Conservation (phyloP, 2,113 vertebrate genomes). For the Galbula dea region DNA sequence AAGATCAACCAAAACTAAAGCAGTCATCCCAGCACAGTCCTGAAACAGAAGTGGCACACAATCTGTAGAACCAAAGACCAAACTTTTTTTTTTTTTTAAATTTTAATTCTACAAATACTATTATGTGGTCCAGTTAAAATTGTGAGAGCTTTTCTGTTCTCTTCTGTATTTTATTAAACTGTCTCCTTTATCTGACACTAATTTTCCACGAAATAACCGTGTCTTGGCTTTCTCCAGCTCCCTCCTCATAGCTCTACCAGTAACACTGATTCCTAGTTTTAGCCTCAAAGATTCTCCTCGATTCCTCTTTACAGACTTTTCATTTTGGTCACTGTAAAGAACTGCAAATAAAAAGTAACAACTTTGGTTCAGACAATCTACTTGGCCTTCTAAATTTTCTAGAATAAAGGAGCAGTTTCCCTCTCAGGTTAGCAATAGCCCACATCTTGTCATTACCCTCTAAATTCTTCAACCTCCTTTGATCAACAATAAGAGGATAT, state of each 20-base stretch:
- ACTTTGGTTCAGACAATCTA: conserved; percentile 86
- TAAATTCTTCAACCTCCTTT: conserved; percentile 78
- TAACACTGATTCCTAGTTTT: conserved; percentile 76
- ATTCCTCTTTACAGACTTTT: conserved; percentile 67
- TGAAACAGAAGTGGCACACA: conserved; percentile 79
- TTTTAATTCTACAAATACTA: conserved; percentile 68
- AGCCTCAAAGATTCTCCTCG: conserved; percentile 48
- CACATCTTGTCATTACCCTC: conserved; percentile 73
- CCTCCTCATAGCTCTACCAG: conserved; percentile 60
- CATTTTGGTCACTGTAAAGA: conserved; percentile 87
- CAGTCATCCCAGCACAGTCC: conserved; percentile 66
- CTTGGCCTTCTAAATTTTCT: conserved; percentile 75
- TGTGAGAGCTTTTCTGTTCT: conserved; percentile 76
- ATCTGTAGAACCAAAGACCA: conserved; percentile 72
- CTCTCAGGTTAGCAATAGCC: conserved; percentile 77
- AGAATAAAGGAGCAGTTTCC: conserved; percentile 76
- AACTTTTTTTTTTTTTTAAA: neutral
- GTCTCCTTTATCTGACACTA: conserved; percentile 53
- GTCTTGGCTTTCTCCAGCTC: conserved; percentile 61
- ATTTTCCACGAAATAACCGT: conserved; percentile 15
- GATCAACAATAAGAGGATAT: conserved; percentile 91
- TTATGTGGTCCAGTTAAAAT: conserved; percentile 78
- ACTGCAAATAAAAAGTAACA: conserved; percentile 75
- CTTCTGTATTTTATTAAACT: conserved; percentile 55
- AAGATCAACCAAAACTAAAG: neutral